Percentiles rank a stretch among this genome's conserved stretches.
Evolutionary conservation across 2,797 vertebrate genomes (phyloP).

Genomic region (Lepus townsendii): DNA sequence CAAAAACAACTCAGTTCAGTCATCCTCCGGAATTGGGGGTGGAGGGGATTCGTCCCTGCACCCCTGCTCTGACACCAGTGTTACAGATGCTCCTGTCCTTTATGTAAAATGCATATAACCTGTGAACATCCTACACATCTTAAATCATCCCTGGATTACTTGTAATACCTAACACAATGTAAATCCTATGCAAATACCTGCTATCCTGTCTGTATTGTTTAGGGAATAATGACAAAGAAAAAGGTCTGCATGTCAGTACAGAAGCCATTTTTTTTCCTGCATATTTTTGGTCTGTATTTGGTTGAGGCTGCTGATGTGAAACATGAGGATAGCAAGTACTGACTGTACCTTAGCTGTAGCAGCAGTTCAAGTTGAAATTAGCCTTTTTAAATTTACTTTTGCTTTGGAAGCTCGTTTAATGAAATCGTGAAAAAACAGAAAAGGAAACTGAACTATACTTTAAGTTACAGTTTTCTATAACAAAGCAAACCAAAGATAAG

Average conservation of each 20-base stretch:
- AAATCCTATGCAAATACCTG: neutral
- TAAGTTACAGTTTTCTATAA: slow-evolving; percentile 11
- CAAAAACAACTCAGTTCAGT: neutral
- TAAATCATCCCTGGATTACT: neutral
- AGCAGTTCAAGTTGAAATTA: neutral
- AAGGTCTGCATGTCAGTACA: too few relatives aligned
- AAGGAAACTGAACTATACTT: neutral
- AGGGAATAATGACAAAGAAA: neutral
- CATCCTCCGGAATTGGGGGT: too few relatives aligned
- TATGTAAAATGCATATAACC: neutral
- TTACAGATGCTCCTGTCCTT: neutral
- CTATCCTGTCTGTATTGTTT: too few relatives aligned
- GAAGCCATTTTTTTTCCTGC: too few relatives aligned
- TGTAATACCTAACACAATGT: neutral
- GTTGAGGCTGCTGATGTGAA: neutral
- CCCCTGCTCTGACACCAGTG: neutral
- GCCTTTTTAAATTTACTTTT: neutral
- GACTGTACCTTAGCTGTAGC: neutral
- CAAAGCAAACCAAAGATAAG: neutral
- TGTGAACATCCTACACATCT: neutral
- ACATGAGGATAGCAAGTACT: neutral
- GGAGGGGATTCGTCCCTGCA: neutral
- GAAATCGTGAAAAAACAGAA: slow-evolving; percentile 14
- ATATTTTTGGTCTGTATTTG: neutral
- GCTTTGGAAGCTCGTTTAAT: slow-evolving; percentile 16